Conservation (phyloP, 2,113 vertebrate species). For the Willisornis vidua region DNA sequence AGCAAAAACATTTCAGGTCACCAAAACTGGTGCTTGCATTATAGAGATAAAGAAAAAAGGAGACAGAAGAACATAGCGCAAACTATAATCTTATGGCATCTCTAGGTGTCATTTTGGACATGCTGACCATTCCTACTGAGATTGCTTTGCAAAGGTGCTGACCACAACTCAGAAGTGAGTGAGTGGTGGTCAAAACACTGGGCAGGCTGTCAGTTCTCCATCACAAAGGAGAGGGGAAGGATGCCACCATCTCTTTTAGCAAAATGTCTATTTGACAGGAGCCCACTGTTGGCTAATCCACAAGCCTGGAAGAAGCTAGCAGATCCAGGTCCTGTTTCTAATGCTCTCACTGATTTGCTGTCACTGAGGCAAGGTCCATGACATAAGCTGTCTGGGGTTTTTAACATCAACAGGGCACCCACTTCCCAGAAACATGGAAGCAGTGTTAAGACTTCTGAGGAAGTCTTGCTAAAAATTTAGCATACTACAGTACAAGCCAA, state of each 20-base stretch:
- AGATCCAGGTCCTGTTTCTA: neutral
- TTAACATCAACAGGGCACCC: neutral
- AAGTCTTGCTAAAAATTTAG: neutral
- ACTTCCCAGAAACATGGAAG: neutral
- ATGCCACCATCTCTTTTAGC: neutral
- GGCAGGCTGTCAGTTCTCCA: neutral
- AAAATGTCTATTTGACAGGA: neutral
- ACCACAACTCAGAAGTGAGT: neutral
- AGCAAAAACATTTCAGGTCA: neutral
- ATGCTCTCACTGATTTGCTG: neutral
- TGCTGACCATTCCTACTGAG: neutral
- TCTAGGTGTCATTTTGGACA: neutral
- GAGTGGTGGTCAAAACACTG: neutral
- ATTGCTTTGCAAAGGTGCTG: neutral
- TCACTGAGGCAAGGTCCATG: neutral
- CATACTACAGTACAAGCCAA: neutral
- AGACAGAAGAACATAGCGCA: neutral
- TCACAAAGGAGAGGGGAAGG: neutral
- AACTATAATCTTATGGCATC: neutral
- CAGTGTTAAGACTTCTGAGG: neutral
- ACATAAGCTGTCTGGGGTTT: neutral
- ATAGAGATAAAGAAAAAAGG: neutral
- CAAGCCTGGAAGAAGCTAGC: neutral
- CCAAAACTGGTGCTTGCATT: neutral
- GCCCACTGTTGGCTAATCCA: neutral